Base-by-base conservation (phyloP, 1,140 invertebrate species). In the Cotesia typhae region DNA sequence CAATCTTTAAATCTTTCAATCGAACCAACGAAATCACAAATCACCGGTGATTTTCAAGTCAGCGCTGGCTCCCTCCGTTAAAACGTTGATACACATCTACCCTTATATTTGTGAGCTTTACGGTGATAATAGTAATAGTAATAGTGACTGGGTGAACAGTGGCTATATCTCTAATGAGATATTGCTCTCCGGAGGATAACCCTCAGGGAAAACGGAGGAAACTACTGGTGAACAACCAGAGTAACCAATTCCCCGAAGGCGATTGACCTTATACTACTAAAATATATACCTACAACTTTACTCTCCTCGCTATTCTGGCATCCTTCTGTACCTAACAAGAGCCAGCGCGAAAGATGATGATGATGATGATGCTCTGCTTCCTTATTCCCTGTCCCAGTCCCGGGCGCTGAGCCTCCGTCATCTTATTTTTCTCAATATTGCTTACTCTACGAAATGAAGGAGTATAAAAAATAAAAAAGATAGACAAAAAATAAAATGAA, bases 341-440 rank as follows among this genome's bases (percentile, higher is more conserved):
- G 17, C 7, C 17, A 61, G 35, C n/a, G 6, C 10, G 0, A 12
- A 61, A 37, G 5, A 35, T 37, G 17, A 35, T 28, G 60, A 28
- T 28, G 28, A 28, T 28, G 28, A 37, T 35, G 10, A 36, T 55
- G n/a, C 3, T 71, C 36, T 37, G 36, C 7, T n/a, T 67, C 36
- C 63, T 63, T 68, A 35, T 12, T 51, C 6, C 3, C 20, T 28
- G 28, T 28, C 3, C 28, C 28, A 28, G 28, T 35, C 47, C 20
- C 53, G 36, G 9, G 47, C 52, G 64, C 59, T 28, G 5, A 10
- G 57, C 12, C 36, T 65, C 55, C 67, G 12, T 52, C 55, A 28
- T 66, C 68, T 64, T 68, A 51, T 37, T 63, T n/a, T 74, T 67
- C 37, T 67, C 41, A 64, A 60, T 73, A 71, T 70, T 76, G 75